Evolutionary conservation across 2,888 invertebrate species (phyloP).

Genomic region (Dynastes grantii): DNA sequence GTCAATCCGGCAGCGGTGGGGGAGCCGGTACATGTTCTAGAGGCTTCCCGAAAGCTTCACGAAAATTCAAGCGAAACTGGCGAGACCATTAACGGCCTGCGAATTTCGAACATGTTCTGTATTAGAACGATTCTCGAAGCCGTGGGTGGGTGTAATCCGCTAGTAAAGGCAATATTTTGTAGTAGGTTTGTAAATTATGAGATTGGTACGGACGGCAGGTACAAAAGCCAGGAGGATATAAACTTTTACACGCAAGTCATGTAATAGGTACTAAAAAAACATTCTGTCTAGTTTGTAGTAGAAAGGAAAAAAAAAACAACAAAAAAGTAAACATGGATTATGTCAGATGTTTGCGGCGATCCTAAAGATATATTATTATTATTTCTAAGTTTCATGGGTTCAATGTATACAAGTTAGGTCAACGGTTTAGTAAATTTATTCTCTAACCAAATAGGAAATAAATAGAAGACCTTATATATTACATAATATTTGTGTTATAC

Average conservation of each 20-base stretch:
- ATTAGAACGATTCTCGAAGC: conserved; percentile 24
- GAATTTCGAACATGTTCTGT: conserved; percentile 6
- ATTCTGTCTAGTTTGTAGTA: neutral
- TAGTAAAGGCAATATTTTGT: conserved; percentile 3
- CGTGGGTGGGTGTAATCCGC: conserved; percentile 4
- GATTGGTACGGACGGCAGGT: neutral
- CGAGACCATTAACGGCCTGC: neutral
- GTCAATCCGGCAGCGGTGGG: conserved; percentile 9
- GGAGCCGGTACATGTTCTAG: conserved; percentile 8
- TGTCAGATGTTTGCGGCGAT: no score
- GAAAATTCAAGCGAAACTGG: conserved; percentile 16
- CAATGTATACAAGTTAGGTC: no score
- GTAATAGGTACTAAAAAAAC: neutral
- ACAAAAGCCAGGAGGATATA: neutral
- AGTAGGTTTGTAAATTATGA: neutral
- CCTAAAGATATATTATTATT: no score
- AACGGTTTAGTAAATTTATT: no score
- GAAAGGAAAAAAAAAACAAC: neutral
- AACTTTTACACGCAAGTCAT: conserved; percentile 10
- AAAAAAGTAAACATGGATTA: no score
- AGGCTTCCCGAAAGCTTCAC: conserved; percentile 15
- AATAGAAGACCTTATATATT: no score
- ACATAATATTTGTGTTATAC: no score
- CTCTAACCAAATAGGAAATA: no score
- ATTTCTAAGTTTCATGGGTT: no score